Evolutionary conservation across 2,113 vertebrate genomes (phyloP).

Genomic region (Megatriorchis doriae): DNA sequence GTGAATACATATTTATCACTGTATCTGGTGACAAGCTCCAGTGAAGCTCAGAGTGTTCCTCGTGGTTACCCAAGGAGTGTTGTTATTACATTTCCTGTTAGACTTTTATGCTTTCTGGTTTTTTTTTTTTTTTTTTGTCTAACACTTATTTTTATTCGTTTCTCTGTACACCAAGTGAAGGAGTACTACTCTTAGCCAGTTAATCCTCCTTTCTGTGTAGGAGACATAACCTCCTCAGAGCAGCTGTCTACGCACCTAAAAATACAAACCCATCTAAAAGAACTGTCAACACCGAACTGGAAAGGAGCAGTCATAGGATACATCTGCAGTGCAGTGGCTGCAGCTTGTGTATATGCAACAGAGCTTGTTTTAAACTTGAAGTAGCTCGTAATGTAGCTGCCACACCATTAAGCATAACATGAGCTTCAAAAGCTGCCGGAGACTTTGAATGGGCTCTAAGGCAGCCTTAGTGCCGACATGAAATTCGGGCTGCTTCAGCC

Average conservation of each 20-base stretch:
- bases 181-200: background rate
- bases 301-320: background rate
- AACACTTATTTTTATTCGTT: background rate
- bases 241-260: background rate
- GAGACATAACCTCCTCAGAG: background rate
- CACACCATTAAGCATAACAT: background rate
- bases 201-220: background rate
- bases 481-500: background rate
- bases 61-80: background rate
- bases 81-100: background rate
- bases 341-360: background rate
- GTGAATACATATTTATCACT: slow-evolving; percentile 24
- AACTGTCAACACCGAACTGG: background rate
- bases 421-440: background rate
- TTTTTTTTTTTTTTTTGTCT: background rate
- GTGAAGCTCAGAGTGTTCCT: background rate
- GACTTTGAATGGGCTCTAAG: background rate
- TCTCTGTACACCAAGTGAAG: background rate
- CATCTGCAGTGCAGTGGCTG: background rate
- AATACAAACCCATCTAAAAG: background rate
- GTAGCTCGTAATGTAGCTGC: background rate
- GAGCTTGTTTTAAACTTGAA: background rate
- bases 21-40: background rate
- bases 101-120: background rate
- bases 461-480: accelerated